Conservation (phyloP, 2,113 vertebrate species). For the Dendropsophus ebraccatus region DNA sequence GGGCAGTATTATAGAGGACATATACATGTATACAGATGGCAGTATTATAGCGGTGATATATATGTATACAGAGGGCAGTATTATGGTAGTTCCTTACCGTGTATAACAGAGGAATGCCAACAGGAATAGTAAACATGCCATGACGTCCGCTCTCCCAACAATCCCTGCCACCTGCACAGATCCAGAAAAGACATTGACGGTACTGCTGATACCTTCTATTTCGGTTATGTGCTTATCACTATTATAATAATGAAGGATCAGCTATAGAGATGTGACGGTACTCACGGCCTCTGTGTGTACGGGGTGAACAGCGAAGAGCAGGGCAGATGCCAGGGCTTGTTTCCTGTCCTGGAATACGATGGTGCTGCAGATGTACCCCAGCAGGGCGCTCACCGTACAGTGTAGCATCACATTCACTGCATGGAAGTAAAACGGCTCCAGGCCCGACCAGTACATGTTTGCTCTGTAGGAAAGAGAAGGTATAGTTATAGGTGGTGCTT, state of each 20-base stretch:
- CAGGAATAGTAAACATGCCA: constrained; percentile 92
- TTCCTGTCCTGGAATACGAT: constrained; percentile 81
- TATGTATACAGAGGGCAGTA: too few relatives aligned
- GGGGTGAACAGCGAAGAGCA: constrained; percentile 93
- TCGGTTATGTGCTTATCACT: background rate
- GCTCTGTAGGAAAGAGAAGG: constrained; percentile 72
- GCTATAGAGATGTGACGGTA: constrained; percentile 53
- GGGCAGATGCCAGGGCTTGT: constrained; percentile 82
- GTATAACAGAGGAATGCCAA: constrained; percentile 94
- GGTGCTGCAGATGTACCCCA: constrained; percentile 86
- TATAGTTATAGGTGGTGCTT: background rate
- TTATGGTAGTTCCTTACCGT: too few relatives aligned
- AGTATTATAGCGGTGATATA: background rate
- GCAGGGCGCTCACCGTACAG: constrained; percentile 83
- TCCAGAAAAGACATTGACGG: background rate
- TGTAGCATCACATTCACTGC: constrained; percentile 88
- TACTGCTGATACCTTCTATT: too few relatives aligned
- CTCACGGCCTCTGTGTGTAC: constrained; percentile 97
- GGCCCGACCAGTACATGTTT: constrained; percentile 87
- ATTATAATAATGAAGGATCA: background rate
- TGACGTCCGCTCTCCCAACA: constrained; percentile 93
- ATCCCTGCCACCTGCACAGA: constrained; percentile 90
- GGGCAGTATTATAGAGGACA: background rate
- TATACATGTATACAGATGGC: background rate
- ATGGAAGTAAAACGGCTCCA: constrained; percentile 92